Evolutionary conservation across 2,113 vertebrate species (phyloP).

Genomic region (Leptobrachium leishanense): DNA sequence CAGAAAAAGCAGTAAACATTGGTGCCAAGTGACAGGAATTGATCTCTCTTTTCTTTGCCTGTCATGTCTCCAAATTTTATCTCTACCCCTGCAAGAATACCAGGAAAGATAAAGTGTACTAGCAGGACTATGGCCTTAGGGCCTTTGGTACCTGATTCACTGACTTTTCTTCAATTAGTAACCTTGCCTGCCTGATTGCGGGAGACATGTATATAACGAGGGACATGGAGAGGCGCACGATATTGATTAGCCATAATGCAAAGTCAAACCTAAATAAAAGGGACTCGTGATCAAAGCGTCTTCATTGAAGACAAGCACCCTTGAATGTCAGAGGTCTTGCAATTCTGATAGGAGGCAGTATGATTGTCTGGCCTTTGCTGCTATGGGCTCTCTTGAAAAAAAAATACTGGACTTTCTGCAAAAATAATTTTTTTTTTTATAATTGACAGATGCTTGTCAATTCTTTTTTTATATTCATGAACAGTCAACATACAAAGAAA

Average conservation of each 20-base stretch:
- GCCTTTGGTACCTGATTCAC: conserved; percentile 78
- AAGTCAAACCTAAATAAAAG: conserved; percentile 93
- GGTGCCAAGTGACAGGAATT: conserved; percentile 81
- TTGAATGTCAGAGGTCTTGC: conserved; percentile 72
- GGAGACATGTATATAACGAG: conserved; percentile 78
- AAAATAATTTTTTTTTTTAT: conserved; percentile 66
- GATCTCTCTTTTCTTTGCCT: conserved; percentile 73
- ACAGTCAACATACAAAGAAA: conserved; percentile 63
- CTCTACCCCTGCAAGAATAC: conserved; percentile 66
- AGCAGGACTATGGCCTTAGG: conserved; percentile 81
- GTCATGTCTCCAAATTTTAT: conserved; percentile 79
- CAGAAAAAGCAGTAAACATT: conserved; percentile 74
- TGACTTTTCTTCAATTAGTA: conserved; percentile 95
- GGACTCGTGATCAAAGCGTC: conserved; percentile 85
- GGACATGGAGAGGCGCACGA: conserved; percentile 71
- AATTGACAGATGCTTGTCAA: conserved; percentile 87
- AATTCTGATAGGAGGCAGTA: conserved; percentile 74
- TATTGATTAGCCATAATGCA: conserved; percentile 96
- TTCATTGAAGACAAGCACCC: conserved; percentile 80
- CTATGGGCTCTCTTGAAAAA: conserved; percentile 81
- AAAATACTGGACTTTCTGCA: conserved; percentile 83
- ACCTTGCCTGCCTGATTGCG: conserved; percentile 80
- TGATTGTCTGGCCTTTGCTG: conserved; percentile 64
- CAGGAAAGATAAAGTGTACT: conserved; percentile 67
- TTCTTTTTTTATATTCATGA: conserved; percentile 69